Percentiles rank a stretch among this genome's conserved stretches.
phyloP scores from a whole-genome alignment of 2,797 vertebrate genomes.

The Amblyopsis hoosieri region DNA sequence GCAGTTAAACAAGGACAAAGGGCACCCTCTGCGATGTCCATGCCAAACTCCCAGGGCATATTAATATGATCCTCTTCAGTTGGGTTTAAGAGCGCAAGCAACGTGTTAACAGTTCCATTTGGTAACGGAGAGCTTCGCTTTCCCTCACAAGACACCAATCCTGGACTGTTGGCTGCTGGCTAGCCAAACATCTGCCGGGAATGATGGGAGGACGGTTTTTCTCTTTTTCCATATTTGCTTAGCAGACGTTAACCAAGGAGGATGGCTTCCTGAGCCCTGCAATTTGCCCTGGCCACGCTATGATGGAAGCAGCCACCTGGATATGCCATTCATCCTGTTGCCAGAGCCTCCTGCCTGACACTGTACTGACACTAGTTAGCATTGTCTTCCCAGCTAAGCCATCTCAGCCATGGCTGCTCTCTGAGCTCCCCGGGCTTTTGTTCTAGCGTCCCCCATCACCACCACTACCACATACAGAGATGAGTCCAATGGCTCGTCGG shows the following conservation, averaged over 20 bases:
- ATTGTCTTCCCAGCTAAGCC: slow-evolving; percentile 74
- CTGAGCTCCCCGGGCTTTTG: slow-evolving; percentile 75
- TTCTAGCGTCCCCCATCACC: slow-evolving; percentile 69
- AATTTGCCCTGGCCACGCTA: slow-evolving; percentile 61
- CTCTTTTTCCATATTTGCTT: slow-evolving; percentile 42
- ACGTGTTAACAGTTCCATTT: slow-evolving; percentile 53
- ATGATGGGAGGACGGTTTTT: slow-evolving; percentile 54
- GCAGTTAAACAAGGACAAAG: slow-evolving; percentile 65
- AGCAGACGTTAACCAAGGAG: slow-evolving; percentile 38
- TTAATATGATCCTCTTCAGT: not conserved
- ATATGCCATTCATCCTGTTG: slow-evolving; percentile 71
- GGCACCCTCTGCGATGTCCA: slow-evolving; percentile 43
- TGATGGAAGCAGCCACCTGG: slow-evolving; percentile 53
- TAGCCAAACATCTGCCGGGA: slow-evolving; percentile 64
- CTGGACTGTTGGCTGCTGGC: slow-evolving; percentile 15
- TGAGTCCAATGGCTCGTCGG: slow-evolving; percentile 71
- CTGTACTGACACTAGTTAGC: slow-evolving; percentile 69
- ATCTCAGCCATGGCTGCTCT: slow-evolving; percentile 72
- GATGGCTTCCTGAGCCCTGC: slow-evolving; percentile 57
- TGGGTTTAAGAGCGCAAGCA: slow-evolving; percentile 44
- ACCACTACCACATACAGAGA: slow-evolving; percentile 48
- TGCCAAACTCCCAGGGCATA: slow-evolving; percentile 48
- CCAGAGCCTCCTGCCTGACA: slow-evolving; percentile 66
- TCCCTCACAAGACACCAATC: slow-evolving; percentile 24
- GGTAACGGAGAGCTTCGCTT: slow-evolving; percentile 27